Base-by-base conservation (phyloP, 1,140 invertebrate genomes). In the Microplitis mediator region DNA sequence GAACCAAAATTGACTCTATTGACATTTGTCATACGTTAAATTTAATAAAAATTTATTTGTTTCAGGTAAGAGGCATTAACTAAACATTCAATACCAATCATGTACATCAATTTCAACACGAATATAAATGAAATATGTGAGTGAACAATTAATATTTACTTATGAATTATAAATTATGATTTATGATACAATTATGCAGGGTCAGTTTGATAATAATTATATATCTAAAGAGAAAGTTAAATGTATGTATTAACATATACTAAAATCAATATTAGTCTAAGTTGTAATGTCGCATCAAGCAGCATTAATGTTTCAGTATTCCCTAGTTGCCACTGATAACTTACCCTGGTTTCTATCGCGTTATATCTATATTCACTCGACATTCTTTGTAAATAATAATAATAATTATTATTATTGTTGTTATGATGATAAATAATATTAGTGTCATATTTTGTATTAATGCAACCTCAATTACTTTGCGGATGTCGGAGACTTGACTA, bases 321-420 rank as follows among this genome's bases (percentile, higher is more conserved):
- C 68, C 11, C 45, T 35, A 64, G 61, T 71, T 65, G 31, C 31
- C 23, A 39, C 31, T 56, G n/a, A 65, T 71, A 71, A 50, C 61
- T 56, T 65, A 65, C 34, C 23, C 62, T 64, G 62, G 45, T 36
- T 45, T 60, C 45, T 39, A 39, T 60, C 36, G 13, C 39, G 63
- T 36, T 70, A 45, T 45, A 45, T 45, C 39, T 45, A 58, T 13
- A n/a, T 35, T n/a, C 45, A 56, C 32, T 71, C 52, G 45, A 71
- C 32, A 31, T 65, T 45, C 39, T 45, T 6, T 45, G 8, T 45
- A 45, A 11, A 45, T 39, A 39, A 5, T 45, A 45, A 45, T 45
- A 5, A 45, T 45, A 5, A 45, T 45, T 3, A 45, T 45, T 3
- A 45, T 45, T 9, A 45, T 3, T 9, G 8, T 45, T 9, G 11